These are phyloP conservation scores for Rhinogobius similis DNA, from an alignment of 2,113 vertebrate species.

Conservation along the genomic window DNA sequence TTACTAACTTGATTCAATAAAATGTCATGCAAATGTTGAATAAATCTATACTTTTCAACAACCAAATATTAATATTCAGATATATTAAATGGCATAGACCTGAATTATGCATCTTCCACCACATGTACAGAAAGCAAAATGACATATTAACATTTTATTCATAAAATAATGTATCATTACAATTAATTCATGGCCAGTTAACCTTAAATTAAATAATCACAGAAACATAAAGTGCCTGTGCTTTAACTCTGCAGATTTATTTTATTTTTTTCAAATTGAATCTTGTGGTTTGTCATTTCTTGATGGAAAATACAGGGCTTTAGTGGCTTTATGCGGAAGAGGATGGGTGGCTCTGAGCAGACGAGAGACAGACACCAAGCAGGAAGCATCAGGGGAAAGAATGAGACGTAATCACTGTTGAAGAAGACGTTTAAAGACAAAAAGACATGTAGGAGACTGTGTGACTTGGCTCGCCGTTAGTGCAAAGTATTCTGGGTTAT, in stretches of 20 bases:
- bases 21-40: background rate
- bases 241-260: constrained; percentile 23
- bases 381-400: constrained; percentile 11
- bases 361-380: constrained; percentile 6
- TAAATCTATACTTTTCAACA: too few species aligned
- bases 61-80: too few species aligned
- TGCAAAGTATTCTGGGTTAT: constrained; percentile 37
- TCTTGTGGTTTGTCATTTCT: constrained; percentile 47
- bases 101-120: too few species aligned
- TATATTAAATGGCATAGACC: too few species aligned
- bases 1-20: background rate
- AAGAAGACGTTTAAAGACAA: constrained; percentile 8
- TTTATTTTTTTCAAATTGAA: constrained; percentile 40
- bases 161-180: background rate
- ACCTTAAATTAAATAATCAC: background rate
- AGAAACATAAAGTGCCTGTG: background rate
- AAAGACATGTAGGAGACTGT: constrained; percentile 27
- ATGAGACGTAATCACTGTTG: constrained; percentile 19
- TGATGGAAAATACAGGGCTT: constrained; percentile 38
- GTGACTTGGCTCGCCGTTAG: constrained; percentile 43
- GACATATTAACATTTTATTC: too few species aligned
- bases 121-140: background rate
- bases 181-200: background rate
- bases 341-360: constrained; percentile 4
- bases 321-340: constrained; percentile 13